These are phyloP conservation scores for Euura saliciscinereae DNA, from an alignment of 1,140 invertebrate genomes.

Conservation along the genomic window DNA sequence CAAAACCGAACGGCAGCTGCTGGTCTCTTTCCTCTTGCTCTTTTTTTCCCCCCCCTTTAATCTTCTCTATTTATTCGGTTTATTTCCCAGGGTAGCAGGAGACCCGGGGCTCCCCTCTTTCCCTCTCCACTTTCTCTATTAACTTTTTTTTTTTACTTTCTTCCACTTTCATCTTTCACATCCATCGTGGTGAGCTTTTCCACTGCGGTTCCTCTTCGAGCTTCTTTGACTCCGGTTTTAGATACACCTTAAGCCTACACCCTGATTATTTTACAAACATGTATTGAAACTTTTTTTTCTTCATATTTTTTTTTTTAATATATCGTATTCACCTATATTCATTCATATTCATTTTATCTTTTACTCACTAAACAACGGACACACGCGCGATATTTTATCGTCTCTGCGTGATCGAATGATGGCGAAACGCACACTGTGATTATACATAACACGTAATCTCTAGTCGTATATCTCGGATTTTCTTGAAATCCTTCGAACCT, in stretches of 20 bases:
- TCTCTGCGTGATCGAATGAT: too few relatives aligned
- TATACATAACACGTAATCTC: too few relatives aligned
- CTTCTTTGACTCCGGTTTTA: not conserved
- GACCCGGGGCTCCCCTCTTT: not conserved
- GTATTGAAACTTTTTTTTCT: not conserved
- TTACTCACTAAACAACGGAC: not conserved
- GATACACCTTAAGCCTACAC: conserved; percentile 1
- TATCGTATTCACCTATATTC: not conserved
- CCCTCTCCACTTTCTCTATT: not conserved
- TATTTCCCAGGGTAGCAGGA: conserved; percentile 7
- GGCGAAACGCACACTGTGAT: not conserved
- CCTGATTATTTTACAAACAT: not conserved
- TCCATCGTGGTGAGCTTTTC: not conserved
- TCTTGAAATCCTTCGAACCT: too few relatives aligned
- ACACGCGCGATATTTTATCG: not conserved
- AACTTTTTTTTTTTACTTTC: not conserved
- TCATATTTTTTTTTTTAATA: not conserved
- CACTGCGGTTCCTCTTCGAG: not conserved
- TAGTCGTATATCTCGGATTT: too few relatives aligned
- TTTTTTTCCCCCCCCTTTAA: not conserved
- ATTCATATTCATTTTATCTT: not conserved
- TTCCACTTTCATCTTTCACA: not conserved
- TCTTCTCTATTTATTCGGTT: conserved; percentile 9
- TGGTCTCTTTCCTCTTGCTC: too few relatives aligned
- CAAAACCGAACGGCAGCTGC: too few relatives aligned